A percentile compares a stretch with the other conserved stretches of the same genome.
phyloP scores from a whole-genome alignment of 2,113 vertebrate genomes.

The Mohoua ochrocephala region DNA sequence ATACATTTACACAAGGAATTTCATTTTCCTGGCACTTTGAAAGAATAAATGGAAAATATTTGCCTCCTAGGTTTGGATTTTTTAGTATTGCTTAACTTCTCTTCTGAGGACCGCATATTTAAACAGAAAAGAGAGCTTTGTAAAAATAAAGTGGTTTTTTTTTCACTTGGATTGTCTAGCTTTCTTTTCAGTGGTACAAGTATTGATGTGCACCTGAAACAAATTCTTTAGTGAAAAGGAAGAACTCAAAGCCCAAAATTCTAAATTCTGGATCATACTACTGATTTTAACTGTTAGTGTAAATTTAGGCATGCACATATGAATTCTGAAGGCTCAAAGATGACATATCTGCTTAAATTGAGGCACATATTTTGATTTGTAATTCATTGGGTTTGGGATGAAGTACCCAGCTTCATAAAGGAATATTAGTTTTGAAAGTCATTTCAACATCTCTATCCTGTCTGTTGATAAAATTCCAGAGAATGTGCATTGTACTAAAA shows the following conservation, averaged over 20 bases:
- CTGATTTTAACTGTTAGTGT: neutral
- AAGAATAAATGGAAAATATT: neutral
- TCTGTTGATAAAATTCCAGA: neutral
- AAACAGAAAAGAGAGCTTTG: neutral
- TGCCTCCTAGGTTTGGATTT: neutral
- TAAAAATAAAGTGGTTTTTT: fast-evolving
- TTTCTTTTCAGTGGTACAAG: neutral
- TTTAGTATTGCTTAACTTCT: neutral
- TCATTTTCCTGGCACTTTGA: neutral
- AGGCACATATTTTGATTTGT: neutral
- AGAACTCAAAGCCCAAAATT: neutral
- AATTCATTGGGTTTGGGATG: neutral
- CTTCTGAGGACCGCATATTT: neutral
- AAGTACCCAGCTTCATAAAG: neutral
- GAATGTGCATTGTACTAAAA: neutral
- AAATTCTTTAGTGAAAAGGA: neutral
- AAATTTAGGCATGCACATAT: neutral
- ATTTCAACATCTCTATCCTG: neutral
- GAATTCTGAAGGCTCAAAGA: neutral
- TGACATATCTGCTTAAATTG: neutral
- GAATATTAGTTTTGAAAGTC: neutral
- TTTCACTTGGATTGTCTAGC: neutral
- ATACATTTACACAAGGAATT: neutral
- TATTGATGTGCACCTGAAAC: neutral
- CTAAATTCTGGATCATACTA: neutral